Evolutionary conservation across 2,888 invertebrate species (phyloP), one percentile per base, ranked within the genome.

Genomic region (Aradus depressus): DNA sequence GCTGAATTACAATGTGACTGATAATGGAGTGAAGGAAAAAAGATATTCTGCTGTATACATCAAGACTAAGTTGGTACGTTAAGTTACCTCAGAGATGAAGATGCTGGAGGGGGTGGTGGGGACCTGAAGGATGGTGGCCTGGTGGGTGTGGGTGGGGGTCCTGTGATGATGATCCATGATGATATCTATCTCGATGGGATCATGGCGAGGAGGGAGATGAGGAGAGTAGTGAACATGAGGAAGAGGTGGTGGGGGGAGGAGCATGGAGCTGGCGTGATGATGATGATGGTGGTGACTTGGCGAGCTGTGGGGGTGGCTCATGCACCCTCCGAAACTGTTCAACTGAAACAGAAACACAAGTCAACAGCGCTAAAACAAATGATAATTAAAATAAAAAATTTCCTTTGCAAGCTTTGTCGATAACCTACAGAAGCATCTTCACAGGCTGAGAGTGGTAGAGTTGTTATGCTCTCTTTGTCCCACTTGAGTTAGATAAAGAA

Each of bases 111-210:
- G 53, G 52, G 47, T 51, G 55, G 45, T 25, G 52, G 34, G 48
- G 42, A 39, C 55, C 25, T 60, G 58, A 19, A 51, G 51, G 45
- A 43, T 54, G 54, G 45, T 58, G 52, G 37, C 54, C 53, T 18
- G 53, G 23, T 21, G 50, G 53, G 31, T 57, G 52, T 34, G 51
- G 50, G 43, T 54, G 49, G 49, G 55, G 39, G 48, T 66, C 59
- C 50, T 65, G 61, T 51, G 66, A 62, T 62, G 70, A 67, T 64
- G 71, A 63, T 62, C 70, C 64, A 63, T 59, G 64, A 59, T 52
- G 12, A 61, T 65, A 59, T 62, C 64, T 35, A 55, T 51, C 12
- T 55, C 57, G 4, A 55, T 50, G 12, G 51, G 34, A 25, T 53
- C 53, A 18, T 53, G 50, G 28, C 42, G 45, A 18, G 66, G 64